phyloP scores from a whole-genome alignment of 2,797 vertebrate species.

The Gymnothorax javanicus region DNA sequence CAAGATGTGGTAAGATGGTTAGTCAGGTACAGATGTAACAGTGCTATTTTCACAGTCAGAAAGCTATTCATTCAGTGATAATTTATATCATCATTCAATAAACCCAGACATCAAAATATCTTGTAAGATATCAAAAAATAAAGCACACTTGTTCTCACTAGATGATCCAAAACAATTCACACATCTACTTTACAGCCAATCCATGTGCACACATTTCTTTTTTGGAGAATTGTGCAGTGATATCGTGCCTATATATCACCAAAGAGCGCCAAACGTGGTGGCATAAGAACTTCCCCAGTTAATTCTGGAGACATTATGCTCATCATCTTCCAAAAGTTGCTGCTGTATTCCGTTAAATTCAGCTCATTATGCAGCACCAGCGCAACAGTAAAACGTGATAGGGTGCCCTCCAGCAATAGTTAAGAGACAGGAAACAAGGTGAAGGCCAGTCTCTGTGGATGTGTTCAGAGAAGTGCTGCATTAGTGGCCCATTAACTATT shows the following conservation, averaged over 20 bases:
- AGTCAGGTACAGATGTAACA: too few relatives aligned
- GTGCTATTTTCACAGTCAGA: too few relatives aligned
- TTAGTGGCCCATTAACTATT: constrained; percentile 19
- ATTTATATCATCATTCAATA: too few relatives aligned
- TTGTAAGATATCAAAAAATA: background rate
- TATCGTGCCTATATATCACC: background rate
- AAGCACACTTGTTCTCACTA: background rate
- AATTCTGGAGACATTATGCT: background rate
- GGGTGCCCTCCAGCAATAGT: constrained; percentile 14
- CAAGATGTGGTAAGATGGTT: too few relatives aligned
- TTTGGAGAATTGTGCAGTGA: too few relatives aligned
- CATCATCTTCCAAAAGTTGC: background rate
- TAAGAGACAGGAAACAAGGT: background rate
- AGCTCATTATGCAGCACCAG: constrained; percentile 13
- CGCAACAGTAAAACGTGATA: background rate
- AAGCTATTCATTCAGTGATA: too few relatives aligned
- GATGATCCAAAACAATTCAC: background rate
- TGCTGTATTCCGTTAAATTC: background rate
- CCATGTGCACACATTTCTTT: background rate
- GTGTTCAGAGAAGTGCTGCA: constrained; percentile 2
- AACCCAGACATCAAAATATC: too few relatives aligned
- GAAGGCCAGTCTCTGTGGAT: constrained; percentile 14
- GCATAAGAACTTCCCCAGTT: background rate
- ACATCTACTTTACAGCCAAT: background rate
- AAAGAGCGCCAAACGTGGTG: background rate